Evolutionary conservation across 2,888 invertebrate genomes (phyloP).

Genomic region (Malthinus seriepunctatus): DNA sequence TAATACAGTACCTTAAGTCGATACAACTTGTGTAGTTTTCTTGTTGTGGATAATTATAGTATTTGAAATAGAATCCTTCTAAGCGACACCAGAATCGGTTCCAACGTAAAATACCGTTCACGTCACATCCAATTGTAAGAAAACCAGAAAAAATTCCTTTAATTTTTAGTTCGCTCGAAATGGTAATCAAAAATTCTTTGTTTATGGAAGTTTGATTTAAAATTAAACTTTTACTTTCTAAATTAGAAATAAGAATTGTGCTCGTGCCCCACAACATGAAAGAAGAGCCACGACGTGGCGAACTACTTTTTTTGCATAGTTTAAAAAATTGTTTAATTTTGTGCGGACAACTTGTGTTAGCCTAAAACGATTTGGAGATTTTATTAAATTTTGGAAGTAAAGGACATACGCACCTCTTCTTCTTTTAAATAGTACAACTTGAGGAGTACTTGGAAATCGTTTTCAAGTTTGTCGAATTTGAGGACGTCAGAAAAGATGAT

Average conservation of each 20-base stretch:
- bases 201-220: conserved; percentile 40
- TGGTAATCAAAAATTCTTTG: conserved; percentile 42
- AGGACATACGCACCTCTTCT: too few relatives aligned
- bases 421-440: too few relatives aligned
- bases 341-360: too few relatives aligned
- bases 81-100: conserved; percentile 60
- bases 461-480: too few relatives aligned
- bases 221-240: conserved; percentile 41
- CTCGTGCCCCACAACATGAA: conserved; percentile 36
- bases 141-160: conserved; percentile 51
- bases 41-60: conserved; percentile 58
- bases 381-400: too few relatives aligned
- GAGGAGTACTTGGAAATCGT: too few relatives aligned
- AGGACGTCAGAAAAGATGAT: too few relatives aligned
- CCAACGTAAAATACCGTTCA: conserved; percentile 52
- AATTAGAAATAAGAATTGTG: conserved; percentile 42
- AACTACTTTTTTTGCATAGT: background rate
- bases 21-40: conserved; percentile 45
- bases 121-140: conserved; percentile 55
- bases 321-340: too few relatives aligned
- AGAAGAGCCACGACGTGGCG: background rate
- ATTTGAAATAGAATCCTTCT: conserved; percentile 50
- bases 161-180: conserved; percentile 43
- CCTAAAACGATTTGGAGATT: too few relatives aligned
- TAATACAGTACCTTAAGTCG: conserved; percentile 51